Conservation (phyloP, 2,888 invertebrate species). For the Pyrrhosoma nymphula region DNA sequence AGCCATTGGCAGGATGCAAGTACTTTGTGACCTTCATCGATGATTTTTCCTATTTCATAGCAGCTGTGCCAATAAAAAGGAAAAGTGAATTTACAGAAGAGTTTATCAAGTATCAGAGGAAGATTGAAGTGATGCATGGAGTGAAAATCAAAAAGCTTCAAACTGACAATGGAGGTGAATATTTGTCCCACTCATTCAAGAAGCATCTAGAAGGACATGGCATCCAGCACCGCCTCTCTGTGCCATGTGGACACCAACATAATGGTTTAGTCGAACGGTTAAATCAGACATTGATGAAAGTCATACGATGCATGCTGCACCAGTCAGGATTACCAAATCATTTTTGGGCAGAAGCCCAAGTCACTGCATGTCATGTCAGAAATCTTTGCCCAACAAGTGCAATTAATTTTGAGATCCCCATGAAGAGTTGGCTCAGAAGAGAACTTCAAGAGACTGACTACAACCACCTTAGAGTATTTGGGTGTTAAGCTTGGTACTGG, state of each 20-base stretch:
- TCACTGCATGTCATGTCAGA: neutral
- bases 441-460: neutral
- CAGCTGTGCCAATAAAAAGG: neutral
- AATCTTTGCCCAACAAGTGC: neutral
- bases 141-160: neutral
- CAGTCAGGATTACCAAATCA: neutral
- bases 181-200: neutral
- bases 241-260: neutral
- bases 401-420: slow-evolving; percentile 10
- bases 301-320: neutral
- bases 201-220: neutral
- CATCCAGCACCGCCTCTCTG: neutral
- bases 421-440: neutral
- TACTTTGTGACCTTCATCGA: neutral
- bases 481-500: neutral
- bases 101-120: neutral
- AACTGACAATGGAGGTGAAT: neutral
- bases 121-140: slow-evolving; percentile 1
- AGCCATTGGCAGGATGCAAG: neutral
- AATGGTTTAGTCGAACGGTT: neutral
- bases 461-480: neutral
- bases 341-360: neutral
- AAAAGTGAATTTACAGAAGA: neutral
- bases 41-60: neutral
- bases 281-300: neutral